Percentiles rank a stretch among this genome's conserved stretches.
phyloP scores from a whole-genome alignment of 2,113 vertebrate genomes.

The Reinhardtius hippoglossoides region DNA sequence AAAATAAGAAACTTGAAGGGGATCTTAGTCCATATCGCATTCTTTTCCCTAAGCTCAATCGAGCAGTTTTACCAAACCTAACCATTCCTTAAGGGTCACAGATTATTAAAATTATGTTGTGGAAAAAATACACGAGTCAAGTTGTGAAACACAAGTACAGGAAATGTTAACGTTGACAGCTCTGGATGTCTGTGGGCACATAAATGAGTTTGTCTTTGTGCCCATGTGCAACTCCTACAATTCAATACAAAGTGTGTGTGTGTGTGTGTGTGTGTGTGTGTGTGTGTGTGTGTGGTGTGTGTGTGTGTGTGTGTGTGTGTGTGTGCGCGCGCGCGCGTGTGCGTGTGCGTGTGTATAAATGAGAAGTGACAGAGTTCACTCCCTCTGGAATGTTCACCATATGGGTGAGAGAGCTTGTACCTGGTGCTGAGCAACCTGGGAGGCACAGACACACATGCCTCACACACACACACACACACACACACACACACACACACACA shows the following conservation, averaged over 20 bases:
- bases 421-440: conserved; percentile 51
- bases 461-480: too few species aligned
- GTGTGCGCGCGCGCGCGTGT: too few species aligned
- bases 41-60: too few species aligned
- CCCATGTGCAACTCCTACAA: conserved; percentile 3
- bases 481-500: not conserved
- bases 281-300: not conserved
- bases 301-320: not conserved
- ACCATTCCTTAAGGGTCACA: too few species aligned
- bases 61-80: too few species aligned
- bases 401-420: conserved; percentile 67
- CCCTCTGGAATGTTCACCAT: conserved; percentile 70
- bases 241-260: not conserved
- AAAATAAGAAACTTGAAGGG: too few species aligned
- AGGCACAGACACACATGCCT: conserved; percentile 22
- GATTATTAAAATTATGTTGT: too few species aligned
- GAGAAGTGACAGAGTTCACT: conserved; percentile 62
- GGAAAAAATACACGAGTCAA: too few species aligned
- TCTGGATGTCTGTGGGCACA: not conserved
- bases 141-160: too few species aligned
- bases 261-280: not conserved
- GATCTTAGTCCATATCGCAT: too few species aligned
- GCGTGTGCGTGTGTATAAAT: conserved; percentile 35
- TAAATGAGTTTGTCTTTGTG: not conserved
- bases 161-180: not conserved